A percentile compares a stretch with the other conserved stretches of the same genome.
These are phyloP conservation scores for Polyergus mexicanus DNA, from an alignment of 1,140 invertebrate species.

Conservation along the genomic window DNA sequence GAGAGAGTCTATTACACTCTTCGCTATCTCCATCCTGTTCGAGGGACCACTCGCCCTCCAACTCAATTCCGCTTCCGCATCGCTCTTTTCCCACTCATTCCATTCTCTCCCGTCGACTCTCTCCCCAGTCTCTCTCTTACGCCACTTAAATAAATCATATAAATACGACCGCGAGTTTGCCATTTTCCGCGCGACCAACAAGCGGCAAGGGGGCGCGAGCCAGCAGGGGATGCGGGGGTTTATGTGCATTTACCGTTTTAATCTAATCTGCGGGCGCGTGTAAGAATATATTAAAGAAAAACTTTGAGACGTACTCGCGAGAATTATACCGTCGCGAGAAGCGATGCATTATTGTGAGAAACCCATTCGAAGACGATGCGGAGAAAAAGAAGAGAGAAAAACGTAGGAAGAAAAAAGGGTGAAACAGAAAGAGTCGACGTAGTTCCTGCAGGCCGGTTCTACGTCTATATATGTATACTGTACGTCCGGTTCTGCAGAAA, in stretches of 20 bases:
- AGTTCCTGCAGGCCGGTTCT: constrained; percentile 64
- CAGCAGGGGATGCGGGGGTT: constrained; percentile 64
- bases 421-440: constrained; percentile 20
- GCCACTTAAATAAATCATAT: constrained; percentile 85
- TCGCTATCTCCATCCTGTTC: constrained; percentile 3
- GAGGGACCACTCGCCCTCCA: not conserved
- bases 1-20: not conserved
- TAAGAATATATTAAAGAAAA: constrained; percentile 87
- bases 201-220: constrained; percentile 1
- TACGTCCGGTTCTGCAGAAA: constrained; percentile 53
- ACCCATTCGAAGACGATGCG: constrained; percentile 18
- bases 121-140: not conserved
- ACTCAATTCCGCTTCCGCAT: constrained; percentile 60
- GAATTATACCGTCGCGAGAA: constrained; percentile 79
- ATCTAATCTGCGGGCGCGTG: constrained; percentile 85
- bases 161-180: constrained; percentile 81
- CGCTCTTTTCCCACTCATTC: constrained; percentile 48
- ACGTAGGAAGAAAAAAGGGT: constrained; percentile 4
- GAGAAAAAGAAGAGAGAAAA: not conserved
- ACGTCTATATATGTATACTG: constrained; percentile 49
- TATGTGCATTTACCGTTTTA: constrained; percentile 85
- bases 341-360: not conserved
- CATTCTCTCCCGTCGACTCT: constrained; percentile 2
- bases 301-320: constrained; percentile 81
- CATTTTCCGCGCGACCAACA: constrained; percentile 66